Conservation (phyloP, 2,113 vertebrate genomes). For the Atractosteus spatula region DNA sequence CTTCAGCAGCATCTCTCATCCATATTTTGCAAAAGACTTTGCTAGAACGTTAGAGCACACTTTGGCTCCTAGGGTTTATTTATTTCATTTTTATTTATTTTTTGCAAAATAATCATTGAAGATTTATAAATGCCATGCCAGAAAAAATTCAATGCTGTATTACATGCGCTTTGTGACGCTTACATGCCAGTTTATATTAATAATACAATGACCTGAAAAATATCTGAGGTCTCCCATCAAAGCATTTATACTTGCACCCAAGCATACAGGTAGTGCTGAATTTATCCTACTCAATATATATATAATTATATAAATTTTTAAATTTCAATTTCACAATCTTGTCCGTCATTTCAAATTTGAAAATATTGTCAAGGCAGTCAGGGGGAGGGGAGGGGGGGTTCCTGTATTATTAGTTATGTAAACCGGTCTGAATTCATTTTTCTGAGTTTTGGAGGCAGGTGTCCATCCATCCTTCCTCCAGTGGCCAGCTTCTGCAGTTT, state of each 20-base stretch:
- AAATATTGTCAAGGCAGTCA: conserved; percentile 47
- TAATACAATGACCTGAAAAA: conserved; percentile 62
- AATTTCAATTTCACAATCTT: conserved; percentile 59
- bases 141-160: conserved; percentile 74
- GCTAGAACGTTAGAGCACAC: not conserved
- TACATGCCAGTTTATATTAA: conserved; percentile 79
- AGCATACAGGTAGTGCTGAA: conserved; percentile 51
- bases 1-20: conserved; percentile 7
- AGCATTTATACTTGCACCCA: conserved; percentile 64
- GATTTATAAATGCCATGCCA: conserved; percentile 88
- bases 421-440: conserved; percentile 99
- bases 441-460: conserved; percentile 92
- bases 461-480: conserved; percentile 83
- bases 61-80: conserved; percentile 19
- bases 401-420: conserved; percentile 70
- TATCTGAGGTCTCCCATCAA: conserved; percentile 57
- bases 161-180: conserved; percentile 84
- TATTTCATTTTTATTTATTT: conserved; percentile 46
- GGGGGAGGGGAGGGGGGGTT: conserved; percentile 25
- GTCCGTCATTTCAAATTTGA: conserved; percentile 56
- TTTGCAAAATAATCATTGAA: conserved; percentile 71
- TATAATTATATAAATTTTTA: conserved; percentile 48
- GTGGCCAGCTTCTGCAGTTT: conserved; percentile 93
- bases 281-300: conserved; percentile 55
- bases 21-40: not conserved